These are phyloP conservation scores for Puffinus mauretanicus DNA, from an alignment of 2,113 vertebrate genomes.

Conservation along the genomic window DNA sequence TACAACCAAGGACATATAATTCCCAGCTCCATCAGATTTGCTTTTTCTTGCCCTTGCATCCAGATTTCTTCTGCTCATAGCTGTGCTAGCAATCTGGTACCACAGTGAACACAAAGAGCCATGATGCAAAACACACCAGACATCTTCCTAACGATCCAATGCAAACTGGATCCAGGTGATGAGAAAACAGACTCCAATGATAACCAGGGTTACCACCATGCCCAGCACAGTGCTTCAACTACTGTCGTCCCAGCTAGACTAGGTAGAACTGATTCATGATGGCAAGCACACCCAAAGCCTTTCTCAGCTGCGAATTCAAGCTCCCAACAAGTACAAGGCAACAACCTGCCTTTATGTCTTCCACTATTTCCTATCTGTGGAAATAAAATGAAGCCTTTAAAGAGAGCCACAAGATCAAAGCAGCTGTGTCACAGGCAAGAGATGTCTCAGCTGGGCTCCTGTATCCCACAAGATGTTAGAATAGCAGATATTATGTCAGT, in stretches of 20 bases:
- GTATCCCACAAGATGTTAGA: neutral
- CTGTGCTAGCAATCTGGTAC: neutral
- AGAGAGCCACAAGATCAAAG: neutral
- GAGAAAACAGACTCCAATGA: neutral
- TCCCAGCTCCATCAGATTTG: neutral
- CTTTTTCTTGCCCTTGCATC: neutral
- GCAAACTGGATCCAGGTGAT: neutral
- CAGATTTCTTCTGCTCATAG: neutral
- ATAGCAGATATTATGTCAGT: neutral
- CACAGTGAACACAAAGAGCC: neutral
- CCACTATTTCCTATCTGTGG: neutral
- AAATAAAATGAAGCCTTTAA: neutral
- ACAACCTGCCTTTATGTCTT: neutral
- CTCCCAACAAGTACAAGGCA: neutral
- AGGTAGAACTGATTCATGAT: neutral
- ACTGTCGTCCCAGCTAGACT: neutral
- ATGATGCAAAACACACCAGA: rapidly evolving
- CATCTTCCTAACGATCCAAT: neutral
- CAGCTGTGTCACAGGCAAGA: neutral
- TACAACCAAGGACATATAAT: neutral
- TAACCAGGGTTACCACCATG: neutral
- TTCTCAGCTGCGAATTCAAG: neutral
- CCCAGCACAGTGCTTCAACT: neutral
- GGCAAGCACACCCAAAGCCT: neutral
- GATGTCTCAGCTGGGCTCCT: neutral